Conservation (phyloP, 2,888 invertebrate species). For the Venustoraphidia nigricollis region DNA sequence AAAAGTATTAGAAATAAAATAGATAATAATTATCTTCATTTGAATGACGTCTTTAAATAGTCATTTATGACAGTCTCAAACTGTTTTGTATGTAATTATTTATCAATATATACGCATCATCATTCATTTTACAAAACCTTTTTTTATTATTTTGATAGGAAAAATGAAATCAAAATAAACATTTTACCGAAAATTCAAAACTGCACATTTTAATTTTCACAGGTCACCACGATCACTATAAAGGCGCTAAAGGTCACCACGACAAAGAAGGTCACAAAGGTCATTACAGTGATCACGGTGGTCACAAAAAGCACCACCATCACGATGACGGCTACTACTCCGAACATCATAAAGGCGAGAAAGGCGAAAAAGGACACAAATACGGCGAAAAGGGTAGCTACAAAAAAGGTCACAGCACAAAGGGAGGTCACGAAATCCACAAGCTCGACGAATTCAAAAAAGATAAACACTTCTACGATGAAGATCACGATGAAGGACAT, state of each 20-base stretch:
- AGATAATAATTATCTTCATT: too few relatives aligned
- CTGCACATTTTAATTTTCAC: slow-evolving; percentile 12
- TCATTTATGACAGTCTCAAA: too few relatives aligned
- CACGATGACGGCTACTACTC: slow-evolving; percentile 49
- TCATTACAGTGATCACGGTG: slow-evolving; percentile 46
- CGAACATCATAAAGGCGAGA: slow-evolving; percentile 47
- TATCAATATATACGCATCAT: too few relatives aligned
- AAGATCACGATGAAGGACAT: slow-evolving; percentile 66
- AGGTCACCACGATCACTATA: slow-evolving; percentile 43
- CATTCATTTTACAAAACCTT: too few relatives aligned
- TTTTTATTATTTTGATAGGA: too few relatives aligned
- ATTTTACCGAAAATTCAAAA: too few relatives aligned
- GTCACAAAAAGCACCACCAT: slow-evolving; percentile 42
- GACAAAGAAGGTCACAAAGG: slow-evolving; percentile 48
- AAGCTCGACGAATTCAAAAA: slow-evolving; percentile 76
- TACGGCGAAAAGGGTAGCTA: slow-evolving; percentile 59
- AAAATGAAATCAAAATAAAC: too few relatives aligned
- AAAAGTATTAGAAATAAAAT: too few relatives aligned
- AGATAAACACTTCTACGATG: slow-evolving; percentile 75
- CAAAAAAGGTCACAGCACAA: slow-evolving; percentile 73
- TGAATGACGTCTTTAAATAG: too few relatives aligned
- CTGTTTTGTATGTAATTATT: too few relatives aligned
- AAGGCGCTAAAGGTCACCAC: slow-evolving; percentile 49
- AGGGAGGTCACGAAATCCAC: slow-evolving; percentile 73
- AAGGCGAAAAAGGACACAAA: slow-evolving; percentile 46